Evolutionary conservation across 2,888 invertebrate genomes (phyloP), one percentile per base, ranked within the genome.

Genomic region (Alentia gelatinosa): DNA sequence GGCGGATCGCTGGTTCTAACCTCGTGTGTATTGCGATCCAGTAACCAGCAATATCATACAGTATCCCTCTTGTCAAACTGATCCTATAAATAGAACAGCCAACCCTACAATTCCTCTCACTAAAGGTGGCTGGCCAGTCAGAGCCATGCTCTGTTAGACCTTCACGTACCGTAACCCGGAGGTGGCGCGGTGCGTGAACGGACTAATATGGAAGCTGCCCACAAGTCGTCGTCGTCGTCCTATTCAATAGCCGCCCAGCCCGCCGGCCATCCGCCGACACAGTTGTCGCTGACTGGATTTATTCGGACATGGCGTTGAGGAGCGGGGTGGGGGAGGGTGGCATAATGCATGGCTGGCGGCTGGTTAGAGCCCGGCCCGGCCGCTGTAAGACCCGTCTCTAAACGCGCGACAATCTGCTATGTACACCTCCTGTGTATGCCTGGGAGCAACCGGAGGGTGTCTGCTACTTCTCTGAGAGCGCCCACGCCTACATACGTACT

Each of bases 271-370:
- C 39, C 39, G 79, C 79, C 37, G 23, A 23, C 37, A 39, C 33
- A 74, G 37, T 79, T 79, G 79, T 79, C 86, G 86, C 42, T 35
- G 86, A 86, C 86, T 86, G 47, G 26, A 86, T 86, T 86, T 86
- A 86, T 86, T 50, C 47, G 86, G 86, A 86, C 86, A 86, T 15
- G 86, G 47, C 47, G 12, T 1, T 1, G 47, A 86, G 47, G 35
- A 86, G 15, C 79, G 7, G 79, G 30, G 23, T n/a, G 68, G 35
- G 35, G 7, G 75, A 9, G 7, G 30, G 30, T 9, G 5, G 37
- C 79, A 79, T 79, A 79, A 79, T 79, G 79, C 79, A 79, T 35
- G 1, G 79, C 79, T 79, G 1, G 35, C 33, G 79, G 79, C 79
- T 79, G 26, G 79, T 35, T 79, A 79, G 79, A 79, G 12, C 33